These are phyloP conservation scores for Neomonachus schauinslandi DNA, from an alignment of 2,113 vertebrate species.

Conservation along the genomic window DNA sequence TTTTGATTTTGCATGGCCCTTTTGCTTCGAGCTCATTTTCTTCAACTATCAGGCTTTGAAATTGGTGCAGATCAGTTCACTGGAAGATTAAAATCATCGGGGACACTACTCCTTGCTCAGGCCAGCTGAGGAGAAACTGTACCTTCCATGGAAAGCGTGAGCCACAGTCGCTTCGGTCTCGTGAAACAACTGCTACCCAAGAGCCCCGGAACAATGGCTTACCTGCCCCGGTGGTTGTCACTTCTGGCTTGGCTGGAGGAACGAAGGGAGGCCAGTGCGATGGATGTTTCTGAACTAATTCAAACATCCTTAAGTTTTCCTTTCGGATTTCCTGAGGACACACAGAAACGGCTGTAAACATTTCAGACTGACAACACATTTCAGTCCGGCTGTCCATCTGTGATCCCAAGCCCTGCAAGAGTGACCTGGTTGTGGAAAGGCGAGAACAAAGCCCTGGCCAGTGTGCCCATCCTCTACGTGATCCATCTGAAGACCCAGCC, in stretches of 20 bases:
- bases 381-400: not conserved
- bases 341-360: constrained; percentile 30
- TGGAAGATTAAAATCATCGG: constrained; percentile 1
- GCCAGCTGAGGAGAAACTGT: not conserved
- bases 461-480: not conserved
- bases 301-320: constrained; percentile 92
- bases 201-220: not conserved
- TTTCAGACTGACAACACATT: not conserved
- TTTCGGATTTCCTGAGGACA: constrained; percentile 90
- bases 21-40: not conserved
- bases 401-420: not conserved
- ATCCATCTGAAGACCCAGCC: not conserved
- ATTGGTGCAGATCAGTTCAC: not conserved
- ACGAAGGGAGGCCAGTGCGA: constrained; percentile 93
- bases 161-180: not conserved
- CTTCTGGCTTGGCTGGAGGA: constrained; percentile 92
- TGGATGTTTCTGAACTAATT: constrained; percentile 93
- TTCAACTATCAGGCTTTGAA: constrained; percentile 45
- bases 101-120: not conserved
- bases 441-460: not conserved
- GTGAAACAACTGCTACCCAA: not conserved
- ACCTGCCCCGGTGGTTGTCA: constrained; percentile 94
- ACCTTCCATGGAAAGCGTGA: not conserved
- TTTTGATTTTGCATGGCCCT: constrained; percentile 34
- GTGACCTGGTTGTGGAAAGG: not conserved